Conservation (phyloP, 2,797 vertebrate genomes). For the Gallinago stenura region DNA sequence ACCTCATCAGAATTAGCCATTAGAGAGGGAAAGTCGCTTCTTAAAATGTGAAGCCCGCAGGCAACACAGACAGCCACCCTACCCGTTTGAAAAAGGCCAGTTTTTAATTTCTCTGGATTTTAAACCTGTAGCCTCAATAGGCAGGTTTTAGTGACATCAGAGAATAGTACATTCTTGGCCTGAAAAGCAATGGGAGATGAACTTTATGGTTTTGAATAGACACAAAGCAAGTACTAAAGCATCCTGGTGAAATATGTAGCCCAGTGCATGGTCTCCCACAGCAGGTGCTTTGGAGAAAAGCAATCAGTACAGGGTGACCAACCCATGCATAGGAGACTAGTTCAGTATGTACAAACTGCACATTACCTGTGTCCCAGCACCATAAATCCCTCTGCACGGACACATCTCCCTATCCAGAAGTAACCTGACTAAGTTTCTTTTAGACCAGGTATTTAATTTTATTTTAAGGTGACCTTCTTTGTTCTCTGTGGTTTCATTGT, state of each 20-base stretch:
- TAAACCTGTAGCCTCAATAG: slow-evolving; percentile 3
- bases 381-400: background rate
- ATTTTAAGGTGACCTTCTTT: background rate
- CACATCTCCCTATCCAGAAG: background rate
- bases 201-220: background rate
- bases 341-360: background rate
- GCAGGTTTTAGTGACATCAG: slow-evolving; percentile 1
- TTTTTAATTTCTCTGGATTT: slow-evolving; percentile 20
- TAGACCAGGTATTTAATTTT: background rate
- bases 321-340: fast-evolving
- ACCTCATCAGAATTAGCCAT: slow-evolving; percentile 34
- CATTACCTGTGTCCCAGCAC: background rate
- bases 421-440: background rate
- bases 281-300: background rate
- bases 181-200: slow-evolving; percentile 15
- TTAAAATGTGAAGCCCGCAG: slow-evolving; percentile 43
- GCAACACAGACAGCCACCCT: slow-evolving; percentile 13
- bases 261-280: background rate
- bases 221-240: background rate
- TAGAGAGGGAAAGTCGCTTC: slow-evolving; percentile 41
- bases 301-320: background rate
- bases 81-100: background rate
- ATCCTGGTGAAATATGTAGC: background rate
- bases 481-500: background rate
- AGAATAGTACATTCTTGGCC: background rate